These are phyloP conservation scores for Ambastaia sidthimunki DNA, from an alignment of 2,797 vertebrate genomes.

Conservation along the genomic window DNA sequence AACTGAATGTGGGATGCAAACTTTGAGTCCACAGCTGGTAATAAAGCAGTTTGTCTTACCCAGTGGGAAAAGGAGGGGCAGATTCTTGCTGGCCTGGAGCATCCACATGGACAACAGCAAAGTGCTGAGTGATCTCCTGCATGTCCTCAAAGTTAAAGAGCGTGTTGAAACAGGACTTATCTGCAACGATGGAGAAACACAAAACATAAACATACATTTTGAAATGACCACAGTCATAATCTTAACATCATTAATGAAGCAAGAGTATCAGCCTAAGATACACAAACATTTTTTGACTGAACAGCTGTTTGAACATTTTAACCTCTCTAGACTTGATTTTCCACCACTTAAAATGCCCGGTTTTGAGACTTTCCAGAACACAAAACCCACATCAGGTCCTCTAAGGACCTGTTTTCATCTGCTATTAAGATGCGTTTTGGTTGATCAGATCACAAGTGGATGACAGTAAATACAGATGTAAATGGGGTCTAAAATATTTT, in stretches of 20 bases:
- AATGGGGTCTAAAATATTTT: too few species aligned
- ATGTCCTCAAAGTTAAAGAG: constrained; percentile 98
- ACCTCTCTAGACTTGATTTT: background rate
- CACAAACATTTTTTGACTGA: background rate
- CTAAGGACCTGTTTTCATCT: too few species aligned
- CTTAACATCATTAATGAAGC: background rate
- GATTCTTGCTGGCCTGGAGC: constrained; percentile 94
- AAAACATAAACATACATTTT: constrained; percentile 25
- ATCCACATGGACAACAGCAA: constrained; percentile 92
- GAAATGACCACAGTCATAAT: constrained; percentile 35
- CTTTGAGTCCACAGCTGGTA: background rate
- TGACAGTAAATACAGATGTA: too few species aligned
- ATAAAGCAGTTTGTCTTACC: constrained; percentile 71
- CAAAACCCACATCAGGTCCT: too few species aligned
- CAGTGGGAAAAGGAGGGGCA: constrained; percentile 86
- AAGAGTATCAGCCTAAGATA: background rate
- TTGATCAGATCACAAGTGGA: too few species aligned
- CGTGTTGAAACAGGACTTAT: constrained; percentile 95
- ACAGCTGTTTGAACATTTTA: background rate
- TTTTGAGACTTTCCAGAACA: too few species aligned
- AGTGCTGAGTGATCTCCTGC: constrained; percentile 95
- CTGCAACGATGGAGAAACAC: constrained; percentile 66
- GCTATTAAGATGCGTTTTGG: too few species aligned
- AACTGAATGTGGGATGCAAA: background rate
- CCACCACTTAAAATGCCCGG: background rate